Conservation (phyloP, 2,113 vertebrate species). For the Antennarius striatus region DNA sequence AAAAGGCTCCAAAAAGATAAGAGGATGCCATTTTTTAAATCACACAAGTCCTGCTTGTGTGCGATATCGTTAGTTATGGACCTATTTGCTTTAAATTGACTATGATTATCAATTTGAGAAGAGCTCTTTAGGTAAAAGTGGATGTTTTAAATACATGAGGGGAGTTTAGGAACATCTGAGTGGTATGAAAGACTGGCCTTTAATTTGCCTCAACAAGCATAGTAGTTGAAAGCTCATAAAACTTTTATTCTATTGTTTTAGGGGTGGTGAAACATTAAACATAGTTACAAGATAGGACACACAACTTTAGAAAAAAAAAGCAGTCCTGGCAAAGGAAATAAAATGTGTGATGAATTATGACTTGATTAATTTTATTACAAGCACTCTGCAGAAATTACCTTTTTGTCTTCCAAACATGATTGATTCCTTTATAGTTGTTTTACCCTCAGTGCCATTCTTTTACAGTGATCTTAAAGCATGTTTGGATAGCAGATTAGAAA, state of each 20-base stretch:
- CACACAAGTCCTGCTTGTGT: no score
- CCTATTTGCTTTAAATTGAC: slow-evolving; percentile 27
- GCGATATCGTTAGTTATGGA: slow-evolving; percentile 10
- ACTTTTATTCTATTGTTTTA: slow-evolving; percentile 19
- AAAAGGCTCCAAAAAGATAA: no score
- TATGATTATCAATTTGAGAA: slow-evolving; percentile 30
- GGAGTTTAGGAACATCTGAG: neutral
- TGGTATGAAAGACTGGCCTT: slow-evolving; percentile 10
- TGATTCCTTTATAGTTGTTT: no score
- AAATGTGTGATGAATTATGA: no score
- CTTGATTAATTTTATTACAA: no score
- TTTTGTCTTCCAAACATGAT: no score
- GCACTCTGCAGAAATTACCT: no score
- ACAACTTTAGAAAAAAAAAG: neutral
- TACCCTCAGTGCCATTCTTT: no score
- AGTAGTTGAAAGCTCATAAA: slow-evolving; percentile 24
- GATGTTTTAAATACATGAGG: slow-evolving; percentile 19
- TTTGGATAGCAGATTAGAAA: no score
- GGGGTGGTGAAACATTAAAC: slow-evolving; percentile 23
- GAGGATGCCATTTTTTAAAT: no score
- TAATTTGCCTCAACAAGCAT: slow-evolving; percentile 26
- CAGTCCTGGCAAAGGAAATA: no score
- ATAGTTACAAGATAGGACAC: slow-evolving; percentile 10
- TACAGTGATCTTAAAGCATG: no score
- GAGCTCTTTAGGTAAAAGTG: slow-evolving; percentile 23